Evolutionary conservation across 2,797 vertebrate species (phyloP).

Genomic region (Onychomys arenicola): DNA sequence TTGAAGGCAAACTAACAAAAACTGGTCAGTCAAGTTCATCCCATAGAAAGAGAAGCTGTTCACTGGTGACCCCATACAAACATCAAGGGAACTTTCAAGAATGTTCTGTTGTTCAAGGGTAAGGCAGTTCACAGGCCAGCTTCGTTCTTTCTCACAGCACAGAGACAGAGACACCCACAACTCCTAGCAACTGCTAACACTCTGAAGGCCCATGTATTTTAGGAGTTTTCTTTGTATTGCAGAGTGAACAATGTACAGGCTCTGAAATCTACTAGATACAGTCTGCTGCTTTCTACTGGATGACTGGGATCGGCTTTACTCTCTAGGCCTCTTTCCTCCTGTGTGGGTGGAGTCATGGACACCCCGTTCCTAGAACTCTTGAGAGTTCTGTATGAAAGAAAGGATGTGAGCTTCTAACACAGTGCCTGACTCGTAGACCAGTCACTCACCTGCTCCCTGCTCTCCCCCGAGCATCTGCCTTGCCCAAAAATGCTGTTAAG

Average conservation of each 20-base stretch:
- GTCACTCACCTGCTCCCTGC: background rate
- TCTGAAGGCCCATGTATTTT: background rate
- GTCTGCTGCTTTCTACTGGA: background rate
- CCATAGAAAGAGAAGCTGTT: background rate
- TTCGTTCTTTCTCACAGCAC: background rate
- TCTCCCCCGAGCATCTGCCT: background rate
- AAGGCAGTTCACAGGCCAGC: background rate
- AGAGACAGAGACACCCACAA: background rate
- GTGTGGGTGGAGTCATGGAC: background rate
- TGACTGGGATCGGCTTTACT: background rate
- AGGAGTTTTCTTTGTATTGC: background rate
- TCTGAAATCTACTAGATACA: background rate
- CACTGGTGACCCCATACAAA: background rate
- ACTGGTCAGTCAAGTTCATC: background rate
- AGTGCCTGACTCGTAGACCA: background rate
- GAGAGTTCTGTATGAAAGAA: background rate
- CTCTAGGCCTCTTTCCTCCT: background rate
- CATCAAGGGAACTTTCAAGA: background rate
- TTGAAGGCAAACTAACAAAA: background rate
- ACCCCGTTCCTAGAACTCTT: background rate
- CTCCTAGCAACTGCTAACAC: background rate
- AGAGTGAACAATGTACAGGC: background rate
- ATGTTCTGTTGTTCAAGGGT: background rate
- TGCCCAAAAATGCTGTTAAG: background rate
- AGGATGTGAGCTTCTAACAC: rapidly evolving